phyloP scores from a whole-genome alignment of 2,888 invertebrate genomes.

The Cantharis rufa region DNA sequence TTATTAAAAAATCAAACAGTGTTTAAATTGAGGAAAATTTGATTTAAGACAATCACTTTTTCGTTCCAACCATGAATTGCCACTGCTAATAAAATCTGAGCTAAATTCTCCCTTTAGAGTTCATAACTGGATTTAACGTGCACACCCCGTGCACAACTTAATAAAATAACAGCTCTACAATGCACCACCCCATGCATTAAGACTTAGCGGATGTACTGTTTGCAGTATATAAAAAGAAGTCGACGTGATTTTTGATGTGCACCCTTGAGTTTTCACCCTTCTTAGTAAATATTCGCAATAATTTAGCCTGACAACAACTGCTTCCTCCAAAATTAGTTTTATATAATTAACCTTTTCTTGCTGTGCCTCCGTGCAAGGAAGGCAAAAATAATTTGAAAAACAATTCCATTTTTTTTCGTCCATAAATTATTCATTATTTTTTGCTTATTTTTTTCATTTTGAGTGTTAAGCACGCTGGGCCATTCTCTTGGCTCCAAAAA shows the following conservation, averaged over 20 bases:
- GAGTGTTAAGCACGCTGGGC: constrained; percentile 11
- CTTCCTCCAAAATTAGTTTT: neutral
- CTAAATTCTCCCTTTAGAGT: constrained; percentile 17
- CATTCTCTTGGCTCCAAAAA: constrained; percentile 19
- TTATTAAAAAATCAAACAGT: constrained; percentile 4
- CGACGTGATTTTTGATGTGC: constrained; percentile 19
- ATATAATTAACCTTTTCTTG: neutral
- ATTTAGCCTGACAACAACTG: neutral
- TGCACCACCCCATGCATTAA: constrained; percentile 25
- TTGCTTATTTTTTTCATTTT: constrained; percentile 12
- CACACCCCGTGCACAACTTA: constrained; percentile 21
- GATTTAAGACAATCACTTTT: constrained; percentile 15
- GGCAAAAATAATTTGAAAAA: neutral
- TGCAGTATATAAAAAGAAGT: constrained; percentile 19
- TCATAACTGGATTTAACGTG: constrained; percentile 22
- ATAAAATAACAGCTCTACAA: constrained; percentile 25
- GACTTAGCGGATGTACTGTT: constrained; percentile 8
- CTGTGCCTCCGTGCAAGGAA: neutral
- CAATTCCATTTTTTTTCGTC: neutral
- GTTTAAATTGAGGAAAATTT: constrained; percentile 4
- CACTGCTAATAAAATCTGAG: constrained; percentile 16
- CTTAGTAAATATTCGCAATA: neutral
- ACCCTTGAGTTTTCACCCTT: constrained; percentile 17
- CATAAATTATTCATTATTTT: neutral
- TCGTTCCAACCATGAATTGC: constrained; percentile 11